Conservation (phyloP, 2,113 vertebrate species). For the Callipepla squamata region DNA sequence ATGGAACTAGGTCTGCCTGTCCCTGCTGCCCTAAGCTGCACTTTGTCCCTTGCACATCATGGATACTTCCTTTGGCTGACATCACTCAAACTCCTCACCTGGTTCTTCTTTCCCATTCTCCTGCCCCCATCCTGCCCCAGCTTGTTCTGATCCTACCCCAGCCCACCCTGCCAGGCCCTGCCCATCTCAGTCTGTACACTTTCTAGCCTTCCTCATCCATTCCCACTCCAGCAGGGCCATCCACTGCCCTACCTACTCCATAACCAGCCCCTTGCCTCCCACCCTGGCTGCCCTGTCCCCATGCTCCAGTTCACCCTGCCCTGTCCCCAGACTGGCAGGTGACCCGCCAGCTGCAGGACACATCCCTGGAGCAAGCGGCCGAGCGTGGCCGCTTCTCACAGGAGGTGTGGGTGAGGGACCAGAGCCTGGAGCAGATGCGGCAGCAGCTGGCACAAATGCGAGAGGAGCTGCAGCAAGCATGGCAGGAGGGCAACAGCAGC, state of each 20-base stretch:
- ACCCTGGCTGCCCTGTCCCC: rapidly evolving
- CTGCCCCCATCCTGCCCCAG: too few species aligned
- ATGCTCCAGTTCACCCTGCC: rapidly evolving
- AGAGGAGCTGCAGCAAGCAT: neutral
- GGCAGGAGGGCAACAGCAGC: neutral
- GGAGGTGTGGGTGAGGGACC: neutral
- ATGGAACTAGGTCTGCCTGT: neutral
- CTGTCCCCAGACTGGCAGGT: constrained; percentile 50
- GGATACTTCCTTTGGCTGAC: neutral
- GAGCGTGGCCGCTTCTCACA: neutral
- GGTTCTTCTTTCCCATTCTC: rapidly evolving
- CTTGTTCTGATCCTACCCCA: neutral
- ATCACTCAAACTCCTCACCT: neutral
- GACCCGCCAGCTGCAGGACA: neutral
- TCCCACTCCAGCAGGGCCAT: neutral
- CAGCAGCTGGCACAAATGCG: neutral
- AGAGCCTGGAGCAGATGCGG: neutral
- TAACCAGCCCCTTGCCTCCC: rapidly evolving
- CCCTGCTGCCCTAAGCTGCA: neutral
- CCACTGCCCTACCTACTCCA: neutral
- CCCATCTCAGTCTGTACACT: rapidly evolving
- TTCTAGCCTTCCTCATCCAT: neutral
- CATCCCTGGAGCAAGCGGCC: rapidly evolving
- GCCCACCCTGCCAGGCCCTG: neutral
- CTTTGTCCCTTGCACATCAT: too few species aligned